Percentiles rank a stretch among this genome's conserved stretches.
Conservation (phyloP, 2,888 invertebrate genomes). For the Aproaerema taeniolella region DNA sequence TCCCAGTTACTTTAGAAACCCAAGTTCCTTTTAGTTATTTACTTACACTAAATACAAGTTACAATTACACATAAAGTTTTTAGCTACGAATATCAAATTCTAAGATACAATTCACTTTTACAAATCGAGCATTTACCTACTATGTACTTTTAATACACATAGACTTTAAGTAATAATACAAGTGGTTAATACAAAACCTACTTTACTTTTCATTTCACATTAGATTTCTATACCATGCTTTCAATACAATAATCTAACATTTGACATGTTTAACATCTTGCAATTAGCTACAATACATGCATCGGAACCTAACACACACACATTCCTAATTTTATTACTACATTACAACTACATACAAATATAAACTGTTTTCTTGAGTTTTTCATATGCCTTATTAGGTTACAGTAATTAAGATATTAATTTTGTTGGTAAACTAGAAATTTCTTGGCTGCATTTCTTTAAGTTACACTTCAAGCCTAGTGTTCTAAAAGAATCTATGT, state of each 20-base stretch:
- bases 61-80: too few species aligned
- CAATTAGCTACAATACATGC: conserved; percentile 57
- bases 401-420: neutral
- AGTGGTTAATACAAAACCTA: conserved; percentile 14
- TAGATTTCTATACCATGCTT: conserved; percentile 40
- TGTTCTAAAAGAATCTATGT: conserved; percentile 7
- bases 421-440: conserved; percentile 14
- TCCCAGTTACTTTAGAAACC: too few species aligned
- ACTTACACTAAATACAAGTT: too few species aligned
- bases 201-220: conserved; percentile 22
- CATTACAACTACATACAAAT: conserved; percentile 32
- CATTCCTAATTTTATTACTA: conserved; percentile 46
- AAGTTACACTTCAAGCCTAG: conserved; percentile 2
- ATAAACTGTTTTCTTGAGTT: conserved; percentile 36
- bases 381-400: conserved; percentile 27
- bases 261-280: conserved; percentile 28
- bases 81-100: too few species aligned
- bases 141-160: too few species aligned
- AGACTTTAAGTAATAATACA: neutral
- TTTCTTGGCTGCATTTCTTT: conserved; percentile 4
- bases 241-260: conserved; percentile 32
- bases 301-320: conserved; percentile 57
- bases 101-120: conserved; percentile 1
- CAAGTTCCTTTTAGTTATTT: too few species aligned
- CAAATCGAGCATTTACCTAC: conserved; percentile 17